Percentiles rank a stretch among this genome's conserved stretches.
These are phyloP conservation scores for Platanista minor DNA, from an alignment of 2,113 vertebrate genomes.

Conservation along the genomic window DNA sequence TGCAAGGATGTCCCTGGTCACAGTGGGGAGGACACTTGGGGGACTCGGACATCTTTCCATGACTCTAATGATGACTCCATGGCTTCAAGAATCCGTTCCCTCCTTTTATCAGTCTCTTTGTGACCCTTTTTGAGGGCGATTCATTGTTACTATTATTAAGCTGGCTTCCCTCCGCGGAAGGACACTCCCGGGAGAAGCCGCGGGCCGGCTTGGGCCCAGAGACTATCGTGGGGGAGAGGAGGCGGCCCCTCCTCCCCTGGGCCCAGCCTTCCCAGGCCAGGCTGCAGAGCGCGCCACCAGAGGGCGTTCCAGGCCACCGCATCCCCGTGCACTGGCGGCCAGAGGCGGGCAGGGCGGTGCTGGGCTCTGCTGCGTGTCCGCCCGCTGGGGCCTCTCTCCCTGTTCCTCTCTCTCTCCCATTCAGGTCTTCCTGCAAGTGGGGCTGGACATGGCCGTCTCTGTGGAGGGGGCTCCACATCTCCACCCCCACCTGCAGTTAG, in stretches of 20 bases:
- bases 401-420: accelerated
- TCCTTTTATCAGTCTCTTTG: background rate
- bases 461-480: background rate
- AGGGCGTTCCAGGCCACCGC: conserved; percentile 19
- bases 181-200: background rate
- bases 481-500: background rate
- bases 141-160: background rate
- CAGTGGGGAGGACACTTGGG: background rate
- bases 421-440: background rate
- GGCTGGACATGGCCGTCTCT: background rate
- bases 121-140: background rate
- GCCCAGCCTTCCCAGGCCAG: background rate
- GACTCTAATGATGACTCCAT: background rate
- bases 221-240: accelerated
- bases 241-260: too few relatives aligned
- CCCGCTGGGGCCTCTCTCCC: background rate
- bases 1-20: background rate
- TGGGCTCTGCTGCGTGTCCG: background rate
- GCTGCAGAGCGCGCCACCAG: background rate
- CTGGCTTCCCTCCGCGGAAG: background rate
- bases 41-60: background rate
- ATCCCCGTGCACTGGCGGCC: background rate
- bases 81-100: background rate
- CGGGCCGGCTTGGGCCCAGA: background rate
- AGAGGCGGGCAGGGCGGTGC: background rate